A percentile compares a stretch with the other conserved stretches of the same genome.
Evolutionary conservation across 2,113 vertebrate species (phyloP).

Genomic region (Cryptomyrus ogoouensis): DNA sequence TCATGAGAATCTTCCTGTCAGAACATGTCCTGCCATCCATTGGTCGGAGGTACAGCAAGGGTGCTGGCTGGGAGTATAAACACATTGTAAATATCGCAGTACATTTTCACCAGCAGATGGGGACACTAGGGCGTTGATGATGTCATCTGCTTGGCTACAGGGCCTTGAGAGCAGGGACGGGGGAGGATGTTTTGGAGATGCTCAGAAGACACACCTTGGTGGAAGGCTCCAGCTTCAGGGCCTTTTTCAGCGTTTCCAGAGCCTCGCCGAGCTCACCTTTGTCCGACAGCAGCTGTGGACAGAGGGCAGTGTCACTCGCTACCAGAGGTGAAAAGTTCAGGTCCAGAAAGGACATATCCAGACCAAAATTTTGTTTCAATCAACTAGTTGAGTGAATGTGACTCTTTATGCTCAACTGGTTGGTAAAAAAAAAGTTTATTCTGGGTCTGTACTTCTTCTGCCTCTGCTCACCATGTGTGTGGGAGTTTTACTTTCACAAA

Average conservation of each 20-base stretch:
- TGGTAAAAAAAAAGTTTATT: not conserved
- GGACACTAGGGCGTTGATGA: not conserved
- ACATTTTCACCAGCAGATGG: not conserved
- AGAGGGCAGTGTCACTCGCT: constrained; percentile 19
- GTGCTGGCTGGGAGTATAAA: not conserved
- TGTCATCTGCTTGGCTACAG: not conserved
- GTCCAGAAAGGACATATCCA: not conserved
- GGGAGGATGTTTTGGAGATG: not conserved
- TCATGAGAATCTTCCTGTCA: not conserved
- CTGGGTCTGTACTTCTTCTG: not conserved
- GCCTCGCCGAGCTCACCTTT: constrained; percentile 68
- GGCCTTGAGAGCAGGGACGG: not conserved
- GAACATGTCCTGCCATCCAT: not conserved
- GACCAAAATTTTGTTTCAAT: not conserved
- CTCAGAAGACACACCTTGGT: constrained; percentile 61
- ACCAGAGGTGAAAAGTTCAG: not conserved
- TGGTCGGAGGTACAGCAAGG: not conserved
- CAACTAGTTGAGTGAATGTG: not conserved
- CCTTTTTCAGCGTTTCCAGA: constrained; percentile 63
- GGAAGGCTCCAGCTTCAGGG: constrained; percentile 74
- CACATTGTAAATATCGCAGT: not conserved
- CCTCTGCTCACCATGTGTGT: not conserved
- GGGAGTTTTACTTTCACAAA: too few species aligned
- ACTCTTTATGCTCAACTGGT: not conserved
- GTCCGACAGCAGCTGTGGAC: constrained; percentile 70